Evolutionary conservation across 2,797 vertebrate species (phyloP).

Genomic region (Hydrophis major): DNA sequence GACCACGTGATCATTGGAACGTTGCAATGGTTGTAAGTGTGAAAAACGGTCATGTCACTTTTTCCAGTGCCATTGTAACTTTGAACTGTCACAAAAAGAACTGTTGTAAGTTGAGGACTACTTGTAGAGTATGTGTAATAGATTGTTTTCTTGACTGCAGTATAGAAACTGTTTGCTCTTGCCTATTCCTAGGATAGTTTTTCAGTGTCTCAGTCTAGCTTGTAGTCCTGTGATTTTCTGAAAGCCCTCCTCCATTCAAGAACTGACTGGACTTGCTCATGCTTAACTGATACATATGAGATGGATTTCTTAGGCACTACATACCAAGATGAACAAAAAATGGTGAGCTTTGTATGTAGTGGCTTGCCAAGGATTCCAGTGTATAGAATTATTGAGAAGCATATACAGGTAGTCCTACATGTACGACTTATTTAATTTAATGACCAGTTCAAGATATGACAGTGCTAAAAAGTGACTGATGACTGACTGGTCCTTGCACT

Average conservation of each 20-base stretch:
- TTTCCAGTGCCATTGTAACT: neutral
- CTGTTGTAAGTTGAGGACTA: neutral
- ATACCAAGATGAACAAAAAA: neutral
- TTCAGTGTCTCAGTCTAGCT: neutral
- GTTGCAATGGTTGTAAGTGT: neutral
- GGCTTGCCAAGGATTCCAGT: neutral
- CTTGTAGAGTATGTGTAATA: neutral
- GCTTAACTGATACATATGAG: neutral
- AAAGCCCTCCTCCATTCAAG: neutral
- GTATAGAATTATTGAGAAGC: neutral
- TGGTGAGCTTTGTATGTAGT: neutral
- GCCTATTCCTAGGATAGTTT: neutral
- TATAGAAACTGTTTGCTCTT: neutral
- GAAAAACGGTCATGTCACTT: neutral
- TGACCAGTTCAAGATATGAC: neutral
- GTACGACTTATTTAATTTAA: neutral
- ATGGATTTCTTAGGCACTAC: accelerated
- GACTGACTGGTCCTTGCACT: neutral
- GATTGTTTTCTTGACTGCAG: neutral
- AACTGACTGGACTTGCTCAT: neutral
- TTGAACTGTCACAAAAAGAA: neutral
- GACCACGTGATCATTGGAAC: neutral
- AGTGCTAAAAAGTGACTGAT: neutral
- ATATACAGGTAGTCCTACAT: neutral
- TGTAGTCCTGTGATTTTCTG: neutral